Evolutionary conservation across 1,140 invertebrate genomes (phyloP), one percentile per base, ranked within the genome.

Genomic region (Diprion similis): DNA sequence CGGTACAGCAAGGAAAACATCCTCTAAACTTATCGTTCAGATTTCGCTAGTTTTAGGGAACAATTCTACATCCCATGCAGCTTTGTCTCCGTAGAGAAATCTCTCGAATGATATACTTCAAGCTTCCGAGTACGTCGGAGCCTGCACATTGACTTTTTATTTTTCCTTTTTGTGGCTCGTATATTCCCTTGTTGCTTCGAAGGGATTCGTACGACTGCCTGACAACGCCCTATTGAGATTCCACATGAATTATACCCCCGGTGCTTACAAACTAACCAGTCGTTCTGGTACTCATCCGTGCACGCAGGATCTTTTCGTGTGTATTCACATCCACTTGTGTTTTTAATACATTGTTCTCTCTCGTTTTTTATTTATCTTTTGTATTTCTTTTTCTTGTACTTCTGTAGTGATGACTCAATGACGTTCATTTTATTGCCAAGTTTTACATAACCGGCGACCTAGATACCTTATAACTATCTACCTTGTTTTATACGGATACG

Each of bases 171-270:
- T 37, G 24, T 37, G 24, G 24, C 24, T 37, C 24, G 24, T 37
- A 37, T 37, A 3, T 37, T 37, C 24, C 24, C 24, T 37, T 37
- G 24, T 37, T 59, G n/a, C 11, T 59, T 59, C n/a, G 51, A 59
- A 59, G n/a, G 51, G 51, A 59, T 51, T 1, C 48, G 15, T 59
- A 59, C 2, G 51, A 2, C 1, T 59, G 51, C 51, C 51, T 59
- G 51, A 59, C 11, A 59, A 59, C 51, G n/a, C 51, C 51, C n/a
- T 59, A n/a, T 59, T 59, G 51, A 59, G 51, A 13, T 59, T 59
- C 51, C 51, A 59, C 51, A n/a, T 59, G 51, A 59, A 59, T n/a
- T 59, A 59, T 59, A 8, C 51, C 51, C 11, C 51, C 11, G 11
- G 11, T 59, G 51, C 51, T 37, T n/a, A 59, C 51, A 59, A 11